A percentile compares a stretch with the other conserved stretches of the same genome.
These are phyloP conservation scores for Metalampra italica DNA, from an alignment of 2,888 invertebrate genomes.

Conservation along the genomic window DNA sequence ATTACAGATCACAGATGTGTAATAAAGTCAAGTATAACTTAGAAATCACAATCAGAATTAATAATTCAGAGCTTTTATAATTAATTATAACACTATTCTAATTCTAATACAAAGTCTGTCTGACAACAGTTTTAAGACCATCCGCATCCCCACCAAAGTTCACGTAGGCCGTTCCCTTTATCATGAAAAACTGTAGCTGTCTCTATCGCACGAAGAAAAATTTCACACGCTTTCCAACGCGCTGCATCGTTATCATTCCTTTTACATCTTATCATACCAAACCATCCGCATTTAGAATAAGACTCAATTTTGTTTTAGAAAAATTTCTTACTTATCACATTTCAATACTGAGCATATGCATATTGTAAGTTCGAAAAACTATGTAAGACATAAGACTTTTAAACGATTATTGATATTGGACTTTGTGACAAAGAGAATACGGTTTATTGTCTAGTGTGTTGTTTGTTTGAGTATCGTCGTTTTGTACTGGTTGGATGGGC, in stretches of 20 bases:
- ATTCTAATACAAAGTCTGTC: conserved; percentile 37
- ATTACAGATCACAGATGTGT: too few relatives aligned
- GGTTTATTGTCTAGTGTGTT: conserved; percentile 1
- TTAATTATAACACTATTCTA: conserved; percentile 23
- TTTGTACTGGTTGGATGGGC: conserved; percentile 4
- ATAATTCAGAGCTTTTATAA: too few relatives aligned
- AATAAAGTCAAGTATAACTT: too few relatives aligned
- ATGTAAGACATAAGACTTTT: conserved; percentile 11
- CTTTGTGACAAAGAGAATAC: background rate
- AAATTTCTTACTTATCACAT: conserved; percentile 23
- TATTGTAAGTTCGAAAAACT: conserved; percentile 19
- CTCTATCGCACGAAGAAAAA: conserved; percentile 69
- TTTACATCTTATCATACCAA: conserved; percentile 22
- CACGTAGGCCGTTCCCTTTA: conserved; percentile 73
- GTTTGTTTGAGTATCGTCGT: background rate
- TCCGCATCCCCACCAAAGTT: conserved; percentile 68
- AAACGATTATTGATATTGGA: background rate
- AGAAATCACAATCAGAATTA: too few relatives aligned
- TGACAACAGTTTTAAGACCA: conserved; percentile 67
- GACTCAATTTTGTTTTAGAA: conserved; percentile 19
- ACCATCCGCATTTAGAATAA: conserved; percentile 20
- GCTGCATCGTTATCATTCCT: conserved; percentile 47
- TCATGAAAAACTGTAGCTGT: conserved; percentile 64
- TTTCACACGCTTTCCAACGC: conserved; percentile 53
- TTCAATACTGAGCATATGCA: conserved; percentile 22